Evolutionary conservation across 2,797 vertebrate species (phyloP).

Genomic region (Syngnathus acus): DNA sequence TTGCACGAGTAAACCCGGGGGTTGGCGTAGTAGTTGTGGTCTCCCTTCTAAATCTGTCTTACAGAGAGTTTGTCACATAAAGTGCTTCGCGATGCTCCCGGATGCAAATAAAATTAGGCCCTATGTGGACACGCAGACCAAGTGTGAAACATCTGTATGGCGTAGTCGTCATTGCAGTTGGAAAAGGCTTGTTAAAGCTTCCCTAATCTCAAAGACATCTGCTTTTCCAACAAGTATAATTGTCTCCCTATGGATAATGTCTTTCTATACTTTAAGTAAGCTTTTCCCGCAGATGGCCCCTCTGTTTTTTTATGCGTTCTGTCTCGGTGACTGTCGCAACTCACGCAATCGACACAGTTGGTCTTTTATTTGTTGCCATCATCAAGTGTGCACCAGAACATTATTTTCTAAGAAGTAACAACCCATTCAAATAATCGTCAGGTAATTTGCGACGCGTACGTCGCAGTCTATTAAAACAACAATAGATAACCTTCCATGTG

Average conservation of each 20-base stretch:
- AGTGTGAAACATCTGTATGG: conserved; percentile 38
- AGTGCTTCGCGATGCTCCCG: not conserved
- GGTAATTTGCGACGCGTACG: not conserved
- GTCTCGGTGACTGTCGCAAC: conserved; percentile 13
- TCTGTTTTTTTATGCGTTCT: conserved; percentile 19
- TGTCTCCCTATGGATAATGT: conserved; percentile 29
- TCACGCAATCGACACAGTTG: conserved; percentile 13
- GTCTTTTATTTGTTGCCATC: conserved; percentile 23
- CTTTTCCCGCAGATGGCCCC: conserved; percentile 26
- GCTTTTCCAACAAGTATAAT: conserved; percentile 13
- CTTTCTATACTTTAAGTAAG: conserved; percentile 24
- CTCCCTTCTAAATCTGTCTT: not conserved
- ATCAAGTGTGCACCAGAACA: conserved; percentile 15
- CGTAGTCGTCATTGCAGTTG: conserved; percentile 19
- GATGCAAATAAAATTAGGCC: conserved; percentile 22
- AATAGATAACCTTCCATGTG: conserved; percentile 3
- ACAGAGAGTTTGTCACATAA: not conserved
- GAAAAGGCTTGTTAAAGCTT: conserved; percentile 5
- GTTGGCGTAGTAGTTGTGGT: not conserved
- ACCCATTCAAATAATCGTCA: conserved; percentile 6
- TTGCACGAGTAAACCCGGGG: not conserved
- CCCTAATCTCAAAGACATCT: conserved; percentile 20
- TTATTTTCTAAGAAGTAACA: conserved; percentile 18
- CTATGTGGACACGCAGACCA: conserved; percentile 21
- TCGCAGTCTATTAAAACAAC: conserved; percentile 3